Conservation (phyloP, 2,113 vertebrate genomes). For the Rattus rattus region DNA sequence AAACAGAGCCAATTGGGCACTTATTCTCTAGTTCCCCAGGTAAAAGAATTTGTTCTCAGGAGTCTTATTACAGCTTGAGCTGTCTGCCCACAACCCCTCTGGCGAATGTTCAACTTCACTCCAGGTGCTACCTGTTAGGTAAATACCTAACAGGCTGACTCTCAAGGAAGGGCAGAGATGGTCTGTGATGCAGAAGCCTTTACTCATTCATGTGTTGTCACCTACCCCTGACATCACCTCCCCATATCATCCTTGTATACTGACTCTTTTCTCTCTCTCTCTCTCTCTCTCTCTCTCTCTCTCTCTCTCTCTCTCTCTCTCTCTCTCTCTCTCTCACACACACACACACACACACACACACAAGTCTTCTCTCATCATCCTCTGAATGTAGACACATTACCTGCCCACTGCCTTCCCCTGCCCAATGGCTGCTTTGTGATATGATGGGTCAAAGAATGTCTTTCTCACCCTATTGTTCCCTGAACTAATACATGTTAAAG, state of each 20-base stretch:
- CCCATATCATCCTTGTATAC: too few species aligned
- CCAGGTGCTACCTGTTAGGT: too few species aligned
- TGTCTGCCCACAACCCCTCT: accelerated
- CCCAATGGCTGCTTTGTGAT: not conserved
- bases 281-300: not conserved
- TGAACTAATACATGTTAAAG: not conserved
- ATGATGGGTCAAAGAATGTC: not conserved
- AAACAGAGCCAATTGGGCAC: not conserved
- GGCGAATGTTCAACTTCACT: not conserved
- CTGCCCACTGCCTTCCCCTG: not conserved
- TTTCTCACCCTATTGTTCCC: not conserved
- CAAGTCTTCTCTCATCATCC: not conserved
- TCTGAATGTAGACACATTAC: too few species aligned
- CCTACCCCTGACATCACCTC: too few species aligned
- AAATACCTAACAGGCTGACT: accelerated
- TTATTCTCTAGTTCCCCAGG: not conserved
- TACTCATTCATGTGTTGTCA: not conserved
- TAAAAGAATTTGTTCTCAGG: not conserved
- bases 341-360: not conserved
- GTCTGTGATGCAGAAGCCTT: not conserved
- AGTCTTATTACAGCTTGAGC: not conserved
- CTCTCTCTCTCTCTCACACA: not conserved
- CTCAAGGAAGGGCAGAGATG: not conserved
- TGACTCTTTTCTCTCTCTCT: not conserved
- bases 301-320: too few species aligned